Conservation (phyloP, 2,888 invertebrate genomes). For the Clostera curtula region DNA sequence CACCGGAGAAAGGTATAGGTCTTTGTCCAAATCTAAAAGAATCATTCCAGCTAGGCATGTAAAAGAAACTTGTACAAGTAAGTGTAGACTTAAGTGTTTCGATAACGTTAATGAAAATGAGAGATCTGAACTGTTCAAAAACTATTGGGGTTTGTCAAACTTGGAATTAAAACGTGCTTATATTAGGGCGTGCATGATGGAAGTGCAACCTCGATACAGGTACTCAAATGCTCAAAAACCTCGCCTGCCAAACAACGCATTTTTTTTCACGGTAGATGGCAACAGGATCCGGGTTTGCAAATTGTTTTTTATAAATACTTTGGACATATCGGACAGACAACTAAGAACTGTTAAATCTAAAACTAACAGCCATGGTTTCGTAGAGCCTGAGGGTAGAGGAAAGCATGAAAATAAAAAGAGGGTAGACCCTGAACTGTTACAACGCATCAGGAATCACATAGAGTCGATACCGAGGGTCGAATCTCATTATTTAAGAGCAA, state of each 20-base stretch:
- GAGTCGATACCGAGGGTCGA: slow-evolving; percentile 5
- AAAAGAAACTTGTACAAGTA: neutral
- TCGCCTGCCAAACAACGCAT: slow-evolving; percentile 15
- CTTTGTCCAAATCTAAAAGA: neutral
- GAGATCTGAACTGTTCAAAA: neutral
- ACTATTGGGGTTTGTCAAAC: slow-evolving; percentile 3
- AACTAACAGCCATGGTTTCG: slow-evolving; percentile 3
- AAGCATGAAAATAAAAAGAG: slow-evolving; percentile 1
- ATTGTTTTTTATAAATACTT: slow-evolving; percentile 4
- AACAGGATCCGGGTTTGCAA: slow-evolving; percentile 4
- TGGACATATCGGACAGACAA: slow-evolving; percentile 4
- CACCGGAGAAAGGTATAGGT: slow-evolving; percentile 2
- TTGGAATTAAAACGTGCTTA: slow-evolving; percentile 6
- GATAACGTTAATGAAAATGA: neutral
- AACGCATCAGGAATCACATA: slow-evolving; percentile 3
- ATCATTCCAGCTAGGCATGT: neutral
- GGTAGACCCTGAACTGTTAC: slow-evolving; percentile 1
- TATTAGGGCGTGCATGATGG: slow-evolving; percentile 11
- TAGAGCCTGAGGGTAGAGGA: neutral
- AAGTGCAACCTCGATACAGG: slow-evolving; percentile 9
- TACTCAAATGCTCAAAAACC: slow-evolving; percentile 16
- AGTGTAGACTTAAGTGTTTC: neutral
- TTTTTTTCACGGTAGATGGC: slow-evolving; percentile 6
- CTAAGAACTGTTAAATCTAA: slow-evolving; percentile 3
- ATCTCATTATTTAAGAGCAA: slow-evolving; percentile 5